These are phyloP conservation scores for Protaetia brevitarsis DNA, from an alignment of 1,140 invertebrate genomes.

Conservation along the genomic window DNA sequence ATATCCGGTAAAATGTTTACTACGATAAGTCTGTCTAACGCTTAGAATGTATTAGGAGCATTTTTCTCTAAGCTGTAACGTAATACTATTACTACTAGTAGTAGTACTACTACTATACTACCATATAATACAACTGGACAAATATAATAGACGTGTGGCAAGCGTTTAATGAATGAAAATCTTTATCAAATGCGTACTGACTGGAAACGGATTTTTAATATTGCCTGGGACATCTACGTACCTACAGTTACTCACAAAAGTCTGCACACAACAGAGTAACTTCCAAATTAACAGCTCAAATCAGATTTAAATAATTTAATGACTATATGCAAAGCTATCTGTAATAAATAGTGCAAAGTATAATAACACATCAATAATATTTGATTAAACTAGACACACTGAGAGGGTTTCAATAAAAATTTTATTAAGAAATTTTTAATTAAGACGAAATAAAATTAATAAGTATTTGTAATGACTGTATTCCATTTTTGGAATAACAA, in stretches of 20 bases:
- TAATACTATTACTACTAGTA: neutral
- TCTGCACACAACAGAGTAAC: too few relatives aligned
- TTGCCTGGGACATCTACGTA: neutral
- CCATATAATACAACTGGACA: neutral
- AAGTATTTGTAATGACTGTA: too few relatives aligned
- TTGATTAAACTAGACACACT: too few relatives aligned
- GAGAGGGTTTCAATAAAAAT: too few relatives aligned
- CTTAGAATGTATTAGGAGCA: neutral
- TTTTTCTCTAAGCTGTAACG: neutral
- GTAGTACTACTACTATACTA: neutral
- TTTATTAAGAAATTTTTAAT: too few relatives aligned
- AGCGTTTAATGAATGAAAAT: conserved; percentile 9
- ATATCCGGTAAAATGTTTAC: neutral
- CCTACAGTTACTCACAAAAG: neutral
- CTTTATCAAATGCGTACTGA: neutral
- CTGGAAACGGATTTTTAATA: neutral
- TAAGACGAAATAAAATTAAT: too few relatives aligned
- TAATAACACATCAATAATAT: too few relatives aligned
- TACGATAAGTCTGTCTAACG: neutral
- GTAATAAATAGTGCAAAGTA: too few relatives aligned
- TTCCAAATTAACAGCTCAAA: too few relatives aligned
- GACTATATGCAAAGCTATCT: too few relatives aligned
- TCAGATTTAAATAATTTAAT: too few relatives aligned
- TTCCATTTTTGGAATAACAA: too few relatives aligned
- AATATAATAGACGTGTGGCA: conserved; percentile 3